Percentiles rank a stretch among this genome's conserved stretches.
Conservation (phyloP, 2,797 vertebrate genomes). For the Taeniopygia guttata region DNA sequence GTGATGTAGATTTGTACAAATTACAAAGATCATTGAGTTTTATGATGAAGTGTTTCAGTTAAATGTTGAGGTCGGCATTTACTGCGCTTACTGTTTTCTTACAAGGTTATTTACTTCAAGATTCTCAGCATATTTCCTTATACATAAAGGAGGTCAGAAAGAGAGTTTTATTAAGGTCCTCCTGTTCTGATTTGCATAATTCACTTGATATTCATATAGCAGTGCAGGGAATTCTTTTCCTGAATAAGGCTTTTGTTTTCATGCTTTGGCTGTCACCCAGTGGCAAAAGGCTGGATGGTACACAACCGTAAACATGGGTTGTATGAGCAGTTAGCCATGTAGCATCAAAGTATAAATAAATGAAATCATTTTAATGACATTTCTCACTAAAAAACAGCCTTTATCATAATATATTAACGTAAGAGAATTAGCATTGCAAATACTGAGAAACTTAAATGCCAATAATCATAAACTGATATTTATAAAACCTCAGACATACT, state of each 20-base stretch:
- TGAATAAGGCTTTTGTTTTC: constrained; percentile 68
- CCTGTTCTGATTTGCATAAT: constrained; percentile 65
- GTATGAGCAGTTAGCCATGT: constrained; percentile 32
- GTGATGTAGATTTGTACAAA: not conserved
- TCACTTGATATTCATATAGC: constrained; percentile 66
- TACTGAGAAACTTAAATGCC: not conserved
- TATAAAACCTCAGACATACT: not conserved
- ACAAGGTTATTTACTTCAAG: constrained; percentile 13
- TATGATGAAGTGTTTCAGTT: not conserved
- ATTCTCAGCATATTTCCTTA: constrained; percentile 22
- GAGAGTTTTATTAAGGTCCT: constrained; percentile 54
- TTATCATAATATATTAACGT: not conserved
- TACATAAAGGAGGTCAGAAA: constrained; percentile 10
- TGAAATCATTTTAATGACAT: not conserved
- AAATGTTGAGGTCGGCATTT: constrained; percentile 12
- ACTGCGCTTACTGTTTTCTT: not conserved
- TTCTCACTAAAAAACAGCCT: not conserved
- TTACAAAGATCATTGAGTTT: not conserved
- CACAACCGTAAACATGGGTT: constrained; percentile 59
- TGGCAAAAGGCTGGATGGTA: constrained; percentile 70
- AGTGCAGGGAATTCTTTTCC: constrained; percentile 51
- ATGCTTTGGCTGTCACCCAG: constrained; percentile 73
- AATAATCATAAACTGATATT: not conserved
- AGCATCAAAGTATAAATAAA: constrained; percentile 13
- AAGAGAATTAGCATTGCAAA: constrained; percentile 4